Conservation (phyloP, 2,797 vertebrate species). For the Kryptopterus vitreolus region DNA sequence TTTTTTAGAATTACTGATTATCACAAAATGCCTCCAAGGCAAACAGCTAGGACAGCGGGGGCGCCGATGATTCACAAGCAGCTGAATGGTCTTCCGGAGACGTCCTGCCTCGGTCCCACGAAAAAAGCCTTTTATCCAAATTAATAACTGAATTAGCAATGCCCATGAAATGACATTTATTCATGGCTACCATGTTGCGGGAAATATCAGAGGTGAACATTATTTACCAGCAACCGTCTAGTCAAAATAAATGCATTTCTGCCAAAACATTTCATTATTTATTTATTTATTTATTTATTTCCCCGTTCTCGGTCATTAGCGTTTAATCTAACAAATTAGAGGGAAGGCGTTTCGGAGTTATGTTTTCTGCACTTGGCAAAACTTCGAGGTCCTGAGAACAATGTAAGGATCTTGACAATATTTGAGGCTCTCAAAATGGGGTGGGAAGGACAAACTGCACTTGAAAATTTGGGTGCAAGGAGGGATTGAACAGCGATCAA, state of each 20-base stretch:
- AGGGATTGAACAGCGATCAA: no score
- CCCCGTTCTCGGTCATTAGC: slow-evolving; percentile 9
- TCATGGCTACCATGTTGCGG: slow-evolving; percentile 11
- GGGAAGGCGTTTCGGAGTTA: slow-evolving; percentile 2
- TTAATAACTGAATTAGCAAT: slow-evolving; percentile 40
- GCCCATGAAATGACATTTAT: slow-evolving; percentile 16
- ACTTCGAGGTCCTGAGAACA: slow-evolving; percentile 48
- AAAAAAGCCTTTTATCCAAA: slow-evolving; percentile 35
- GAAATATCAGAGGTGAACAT: slow-evolving; percentile 21
- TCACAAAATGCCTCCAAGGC: not conserved
- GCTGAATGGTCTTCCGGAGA: slow-evolving; percentile 18
- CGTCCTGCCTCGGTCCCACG: not conserved
- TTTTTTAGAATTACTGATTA: slow-evolving; percentile 4
- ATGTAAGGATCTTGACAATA: slow-evolving; percentile 40
- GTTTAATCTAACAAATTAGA: slow-evolving; percentile 7
- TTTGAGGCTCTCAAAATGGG: no score
- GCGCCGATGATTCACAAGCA: not conserved
- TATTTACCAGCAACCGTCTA: slow-evolving; percentile 11
- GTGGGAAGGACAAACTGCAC: no score
- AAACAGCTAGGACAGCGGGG: slow-evolving; percentile 6
- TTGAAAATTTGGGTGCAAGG: no score
- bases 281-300: no score
- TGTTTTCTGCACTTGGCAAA: slow-evolving; percentile 26
- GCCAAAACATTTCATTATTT: not conserved
- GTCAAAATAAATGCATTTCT: slow-evolving; percentile 15